Base-by-base conservation (phyloP, 2,797 vertebrate genomes). In the Sebastes ruberrimus region DNA sequence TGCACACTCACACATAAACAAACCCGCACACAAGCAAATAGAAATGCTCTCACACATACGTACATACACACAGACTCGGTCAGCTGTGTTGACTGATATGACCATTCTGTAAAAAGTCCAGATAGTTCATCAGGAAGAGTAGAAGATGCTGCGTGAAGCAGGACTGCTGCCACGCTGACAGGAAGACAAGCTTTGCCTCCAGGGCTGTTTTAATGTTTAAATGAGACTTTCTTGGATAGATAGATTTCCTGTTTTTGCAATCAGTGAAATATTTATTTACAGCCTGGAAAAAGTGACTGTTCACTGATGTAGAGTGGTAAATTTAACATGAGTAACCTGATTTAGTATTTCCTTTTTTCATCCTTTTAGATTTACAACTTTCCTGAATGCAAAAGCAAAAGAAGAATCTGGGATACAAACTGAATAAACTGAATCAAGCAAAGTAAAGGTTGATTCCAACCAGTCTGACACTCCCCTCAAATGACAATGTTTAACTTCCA, bases 401-500 rank as follows among this genome's bases (percentile, higher is more conserved):
- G 4, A 11, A 46, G 2, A 76, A 72, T 65, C 30, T 32, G n/a
- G n/a, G 28, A 69, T 49, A 76, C 16, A 81, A 85, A 76, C 2
- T 42, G 53, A 30, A 56, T 16, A 32, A 62, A 78, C 1, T 14
- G 49, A 61, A 73, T 27, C 3, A 52, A 64, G 52, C 8, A 88
- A 86, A 82, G 81, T 61, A 84, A 83, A 91, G 71, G 59, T 64
- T 61, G 27, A 86, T 83, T 88, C 72, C 28, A 76, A 73, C 56
- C 28, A 85, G 71, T 64, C 61, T 66, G 89, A 84, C 86, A 87
- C 85, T 86, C 83, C 89, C 75, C 74, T 83, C 60, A 93, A 93
- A 92, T 93, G 71, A 92, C 80, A 91, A 90, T 86, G 85, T 90
- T 94, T 93, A 86, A 89, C 88, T 89, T 85, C 63, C 86, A 89